Base-by-base conservation (phyloP, 2,113 vertebrate genomes). In the Condylura cristata region DNA sequence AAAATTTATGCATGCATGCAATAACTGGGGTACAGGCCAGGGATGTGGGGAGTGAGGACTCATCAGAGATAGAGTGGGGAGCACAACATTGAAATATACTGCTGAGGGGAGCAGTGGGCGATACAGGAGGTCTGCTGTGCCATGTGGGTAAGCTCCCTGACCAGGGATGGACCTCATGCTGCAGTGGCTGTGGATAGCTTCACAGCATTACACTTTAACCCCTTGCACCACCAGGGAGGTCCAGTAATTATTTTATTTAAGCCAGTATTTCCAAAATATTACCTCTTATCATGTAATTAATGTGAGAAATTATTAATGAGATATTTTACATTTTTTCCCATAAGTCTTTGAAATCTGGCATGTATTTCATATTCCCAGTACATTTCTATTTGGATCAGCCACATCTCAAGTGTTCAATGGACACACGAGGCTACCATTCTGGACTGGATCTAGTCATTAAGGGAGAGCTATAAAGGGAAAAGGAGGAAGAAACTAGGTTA, bases 161-260 rank as follows among this genome's bases (percentile, higher is more conserved):
- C n/a, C n/a, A n/a, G n/a, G n/a, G n/a, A n/a, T n/a, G n/a, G n/a
- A n/a, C n/a, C n/a, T n/a, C n/a, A n/a, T n/a, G n/a, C n/a, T n/a
- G n/a, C n/a, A n/a, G n/a, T n/a, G n/a, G n/a, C n/a, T n/a, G n/a
- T n/a, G n/a, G n/a, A n/a, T n/a, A n/a, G n/a, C n/a, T n/a, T n/a
- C n/a, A n/a, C n/a, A n/a, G n/a, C n/a, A n/a, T n/a, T n/a, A n/a
- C n/a, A n/a, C n/a, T n/a, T n/a, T n/a, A n/a, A n/a, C n/a, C n/a
- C n/a, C n/a, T n/a, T n/a, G n/a, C n/a, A n/a, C n/a, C n/a, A n/a
- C n/a, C n/a, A n/a, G n/a, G n/a, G n/a, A n/a, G n/a, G n/a, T n/a
- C n/a, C n/a, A 90, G 34, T 46, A 90, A 90, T 58, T 74, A 85
- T 85, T 63, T 86, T 85, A 79, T 61, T 65, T 66, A 79, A 83